These are phyloP conservation scores for Mactra quadrangularis DNA, from an alignment of 1,140 invertebrate species.

Conservation along the genomic window DNA sequence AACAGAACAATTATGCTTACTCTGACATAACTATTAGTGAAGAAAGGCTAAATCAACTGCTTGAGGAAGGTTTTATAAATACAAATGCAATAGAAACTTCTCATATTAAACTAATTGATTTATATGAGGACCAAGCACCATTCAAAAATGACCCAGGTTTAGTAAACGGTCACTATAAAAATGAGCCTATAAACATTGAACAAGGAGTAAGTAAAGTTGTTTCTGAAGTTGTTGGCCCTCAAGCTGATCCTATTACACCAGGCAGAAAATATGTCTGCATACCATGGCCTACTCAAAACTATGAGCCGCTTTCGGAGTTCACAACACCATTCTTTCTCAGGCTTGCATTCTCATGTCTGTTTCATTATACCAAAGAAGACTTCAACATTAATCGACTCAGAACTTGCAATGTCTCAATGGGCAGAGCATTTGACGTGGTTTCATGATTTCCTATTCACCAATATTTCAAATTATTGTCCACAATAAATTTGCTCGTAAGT, in stretches of 20 bases:
- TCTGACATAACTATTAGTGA: conserved; percentile 47
- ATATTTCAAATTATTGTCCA: conserved; percentile 68
- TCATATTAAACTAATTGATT: not conserved
- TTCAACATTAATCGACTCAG: conserved; percentile 60
- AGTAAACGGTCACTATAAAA: conserved; percentile 2
- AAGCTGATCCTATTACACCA: not conserved
- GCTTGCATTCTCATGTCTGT: conserved; percentile 60
- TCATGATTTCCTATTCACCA: conserved; percentile 59
- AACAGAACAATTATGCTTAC: conserved; percentile 51
- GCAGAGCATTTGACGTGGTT: conserved; percentile 64
- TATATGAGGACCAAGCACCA: conserved; percentile 50
- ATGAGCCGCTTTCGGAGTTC: conserved; percentile 61
- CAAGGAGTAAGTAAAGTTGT: conserved; percentile 43
- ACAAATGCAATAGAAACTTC: conserved; percentile 33
- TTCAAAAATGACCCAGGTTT: conserved; percentile 40
- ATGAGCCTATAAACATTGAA: conserved; percentile 42
- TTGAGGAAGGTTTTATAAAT: conserved; percentile 13
- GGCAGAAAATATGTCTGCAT: conserved; percentile 32
- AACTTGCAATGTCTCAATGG: conserved; percentile 55
- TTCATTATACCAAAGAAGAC: conserved; percentile 57
- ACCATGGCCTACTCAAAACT: conserved; percentile 59
- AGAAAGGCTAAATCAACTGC: conserved; percentile 50
- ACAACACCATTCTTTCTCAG: conserved; percentile 60
- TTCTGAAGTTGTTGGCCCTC: conserved; percentile 39
- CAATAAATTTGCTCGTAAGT: conserved; percentile 62